Base-by-base conservation (phyloP, 2,113 vertebrate genomes). In the Trinectes maculatus region DNA sequence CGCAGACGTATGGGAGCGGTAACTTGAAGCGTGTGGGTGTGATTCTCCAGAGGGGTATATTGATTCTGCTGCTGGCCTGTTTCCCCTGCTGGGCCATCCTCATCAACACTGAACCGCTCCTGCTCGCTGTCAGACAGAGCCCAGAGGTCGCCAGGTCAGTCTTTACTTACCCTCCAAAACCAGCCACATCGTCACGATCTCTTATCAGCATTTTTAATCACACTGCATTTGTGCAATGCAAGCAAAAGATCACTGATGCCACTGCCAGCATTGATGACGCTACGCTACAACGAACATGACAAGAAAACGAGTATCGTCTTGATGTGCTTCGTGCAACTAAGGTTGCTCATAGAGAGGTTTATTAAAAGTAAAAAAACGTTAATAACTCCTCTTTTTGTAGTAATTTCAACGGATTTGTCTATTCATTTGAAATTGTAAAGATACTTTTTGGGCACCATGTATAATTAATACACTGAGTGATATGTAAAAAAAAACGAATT, bases 11-110 rank as follows among this genome's bases (percentile, higher is more conserved):
- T 0, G 97, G 97, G 6, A 89, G 95, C 63, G 93, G 89, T 73
- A 99, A 98, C 85, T 49, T 96, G 90, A 98, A 95, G 91, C 83
- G 93, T 0, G 94, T 98, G 22, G 97, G 97, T 1, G 93, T 95
- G 77, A 94, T 98, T 80, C 91, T 99, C 37, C 97, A 99, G 83
- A 88, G 93, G 3, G 93, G 94, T 5, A 28, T 89, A 18, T 91
- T 99, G 60, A 94, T 96, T 55, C 91, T 98, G 25, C 89, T 98
- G 19, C 89, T 99, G 7, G 94, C 92, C 87, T 99, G 96, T 86
- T 95, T 96, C 40, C 96, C 97, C 37, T 99, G 97, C 90, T 98
- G 97, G 97, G 96, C 96, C 0, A 0, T 98, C 52, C 95, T 98
- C 74, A 79, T 98, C 80, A 98, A 98, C 92, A 97, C 96, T 0